Evolutionary conservation across 2,888 invertebrate genomes (phyloP).

Genomic region (Drosophila quasianomalipes): DNA sequence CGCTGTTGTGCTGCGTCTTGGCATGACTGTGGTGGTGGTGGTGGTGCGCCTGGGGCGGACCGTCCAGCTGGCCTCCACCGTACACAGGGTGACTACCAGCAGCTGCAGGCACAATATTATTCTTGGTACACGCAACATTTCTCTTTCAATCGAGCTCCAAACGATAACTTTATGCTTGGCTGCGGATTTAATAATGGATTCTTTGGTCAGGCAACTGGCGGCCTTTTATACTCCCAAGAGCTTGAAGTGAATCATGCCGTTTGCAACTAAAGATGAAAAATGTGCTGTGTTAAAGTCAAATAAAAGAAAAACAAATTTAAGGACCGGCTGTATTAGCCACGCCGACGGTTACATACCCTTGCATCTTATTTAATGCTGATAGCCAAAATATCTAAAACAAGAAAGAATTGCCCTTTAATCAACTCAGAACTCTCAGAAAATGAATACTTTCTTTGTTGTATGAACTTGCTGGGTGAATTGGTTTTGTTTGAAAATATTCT

Average conservation of each 20-base stretch:
- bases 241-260: slow-evolving; percentile 6
- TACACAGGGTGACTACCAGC: not conserved
- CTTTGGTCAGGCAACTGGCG: slow-evolving; percentile 27
- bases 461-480: not conserved
- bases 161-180: slow-evolving; percentile 48
- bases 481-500: not conserved
- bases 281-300: slow-evolving; percentile 21
- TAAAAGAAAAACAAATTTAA: slow-evolving; percentile 5
- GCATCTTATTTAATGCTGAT: not conserved
- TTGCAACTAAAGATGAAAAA: slow-evolving; percentile 47
- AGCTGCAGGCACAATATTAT: slow-evolving; percentile 22
- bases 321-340: no score
- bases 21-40: slow-evolving; percentile 5
- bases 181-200: slow-evolving; percentile 69
- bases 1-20: slow-evolving; percentile 29
- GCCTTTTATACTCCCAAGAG: slow-evolving; percentile 68
- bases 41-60: slow-evolving; percentile 44
- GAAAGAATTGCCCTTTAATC: not conserved
- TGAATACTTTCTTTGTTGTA: not conserved
- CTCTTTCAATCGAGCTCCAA: slow-evolving; percentile 21
- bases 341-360: not conserved
- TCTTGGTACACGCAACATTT: slow-evolving; percentile 16
- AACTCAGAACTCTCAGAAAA: not conserved
- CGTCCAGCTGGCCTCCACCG: slow-evolving; percentile 44
- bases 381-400: not conserved